A percentile compares a stretch with the other conserved stretches of the same genome.
Conservation (phyloP, 2,113 vertebrate species). For the Fukomys damarensis region DNA sequence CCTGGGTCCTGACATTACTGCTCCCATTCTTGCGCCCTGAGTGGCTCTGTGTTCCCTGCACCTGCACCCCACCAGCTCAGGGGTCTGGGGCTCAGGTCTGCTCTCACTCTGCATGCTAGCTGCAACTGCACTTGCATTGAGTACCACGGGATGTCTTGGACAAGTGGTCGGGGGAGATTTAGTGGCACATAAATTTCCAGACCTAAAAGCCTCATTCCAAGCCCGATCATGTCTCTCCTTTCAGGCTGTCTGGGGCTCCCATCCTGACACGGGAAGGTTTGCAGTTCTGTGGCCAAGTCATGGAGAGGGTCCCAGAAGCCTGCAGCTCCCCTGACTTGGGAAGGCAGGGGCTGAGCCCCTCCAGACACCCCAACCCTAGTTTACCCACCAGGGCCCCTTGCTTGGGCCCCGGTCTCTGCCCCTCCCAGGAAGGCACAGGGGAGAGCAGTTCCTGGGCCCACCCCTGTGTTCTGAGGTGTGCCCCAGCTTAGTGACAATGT, state of each 20-base stretch:
- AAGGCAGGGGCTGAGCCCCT: neutral
- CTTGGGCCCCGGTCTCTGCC: neutral
- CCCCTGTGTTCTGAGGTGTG: neutral
- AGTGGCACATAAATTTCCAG: neutral
- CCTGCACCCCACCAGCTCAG: accelerated
- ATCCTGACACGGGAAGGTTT: constrained; percentile 44
- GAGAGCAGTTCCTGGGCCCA: neutral
- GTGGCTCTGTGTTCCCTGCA: neutral
- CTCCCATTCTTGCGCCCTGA: neutral
- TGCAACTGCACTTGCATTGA: constrained; percentile 1
- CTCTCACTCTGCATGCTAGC: neutral
- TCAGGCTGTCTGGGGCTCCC: neutral
- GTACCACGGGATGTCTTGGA: accelerated
- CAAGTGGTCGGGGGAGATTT: constrained; percentile 47
- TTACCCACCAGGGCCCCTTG: neutral
- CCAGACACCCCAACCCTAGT: too few relatives aligned
- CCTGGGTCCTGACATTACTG: neutral
- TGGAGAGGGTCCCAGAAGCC: too few relatives aligned
- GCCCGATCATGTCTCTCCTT: neutral
- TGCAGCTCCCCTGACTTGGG: neutral
- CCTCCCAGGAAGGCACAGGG: neutral
- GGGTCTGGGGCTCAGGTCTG: neutral
- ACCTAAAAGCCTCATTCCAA: constrained; percentile 58
- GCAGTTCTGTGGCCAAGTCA: neutral
- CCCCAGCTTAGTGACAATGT: too few relatives aligned